Evolutionary conservation across 2,797 vertebrate species (phyloP).

Genomic region (Silurus lanzhouensis): DNA sequence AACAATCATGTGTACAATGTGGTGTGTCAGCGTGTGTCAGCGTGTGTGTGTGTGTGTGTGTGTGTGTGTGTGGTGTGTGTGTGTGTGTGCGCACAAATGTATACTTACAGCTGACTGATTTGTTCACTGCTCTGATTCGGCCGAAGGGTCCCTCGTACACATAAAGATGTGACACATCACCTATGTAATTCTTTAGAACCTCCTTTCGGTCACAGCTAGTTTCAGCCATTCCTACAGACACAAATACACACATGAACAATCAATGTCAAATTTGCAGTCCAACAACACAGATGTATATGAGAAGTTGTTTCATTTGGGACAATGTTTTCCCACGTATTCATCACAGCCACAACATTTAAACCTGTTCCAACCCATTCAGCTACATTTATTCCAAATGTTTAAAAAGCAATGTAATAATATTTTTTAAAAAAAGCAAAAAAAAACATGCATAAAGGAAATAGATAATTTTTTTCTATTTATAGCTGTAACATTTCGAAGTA

Average conservation of each 20-base stretch:
- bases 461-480: too few relatives aligned
- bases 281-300: neutral
- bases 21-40: neutral
- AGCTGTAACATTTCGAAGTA: too few relatives aligned
- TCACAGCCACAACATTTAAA: neutral
- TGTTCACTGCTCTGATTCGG: constrained; percentile 66
- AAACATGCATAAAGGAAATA: too few relatives aligned
- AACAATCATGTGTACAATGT: neutral
- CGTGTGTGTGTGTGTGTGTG: neutral
- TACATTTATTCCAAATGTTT: neutral
- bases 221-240: constrained; percentile 73
- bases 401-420: too few relatives aligned
- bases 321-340: too few relatives aligned
- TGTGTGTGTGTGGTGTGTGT: neutral
- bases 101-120: constrained; percentile 63
- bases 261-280: neutral
- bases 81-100: neutral
- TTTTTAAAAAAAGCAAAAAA: too few relatives aligned
- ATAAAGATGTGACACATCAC: constrained; percentile 52
- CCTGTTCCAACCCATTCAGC: neutral
- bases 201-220: constrained; percentile 74
- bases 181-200: constrained; percentile 67
- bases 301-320: too few relatives aligned
- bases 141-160: constrained; percentile 71
- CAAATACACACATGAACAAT: constrained; percentile 11